Percentiles rank a stretch among this genome's conserved stretches.
These are phyloP conservation scores for Epinotia nisella DNA, from an alignment of 2,888 invertebrate species.

Conservation along the genomic window DNA sequence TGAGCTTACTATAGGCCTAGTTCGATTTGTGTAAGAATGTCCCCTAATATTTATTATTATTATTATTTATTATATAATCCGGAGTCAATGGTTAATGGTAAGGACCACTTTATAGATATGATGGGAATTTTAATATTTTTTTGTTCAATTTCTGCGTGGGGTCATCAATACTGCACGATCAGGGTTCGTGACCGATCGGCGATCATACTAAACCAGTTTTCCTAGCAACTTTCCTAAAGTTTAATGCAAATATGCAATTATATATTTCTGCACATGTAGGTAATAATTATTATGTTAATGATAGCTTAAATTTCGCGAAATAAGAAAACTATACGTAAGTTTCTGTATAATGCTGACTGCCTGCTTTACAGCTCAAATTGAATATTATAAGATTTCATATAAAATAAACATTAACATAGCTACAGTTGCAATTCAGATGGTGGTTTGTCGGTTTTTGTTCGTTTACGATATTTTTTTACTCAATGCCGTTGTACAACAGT, in stretches of 20 bases:
- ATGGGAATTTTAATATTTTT: neutral
- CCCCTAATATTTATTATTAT: too few relatives aligned
- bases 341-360: neutral
- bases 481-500: too few relatives aligned
- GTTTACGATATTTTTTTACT: too few relatives aligned
- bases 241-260: slow-evolving; percentile 14
- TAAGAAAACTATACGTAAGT: neutral
- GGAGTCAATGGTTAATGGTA: neutral
- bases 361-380: neutral
- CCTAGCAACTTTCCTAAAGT: slow-evolving; percentile 10
- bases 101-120: neutral
- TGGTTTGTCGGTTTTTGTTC: too few relatives aligned
- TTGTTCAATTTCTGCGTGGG: neutral
- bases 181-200: slow-evolving; percentile 33
- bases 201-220: slow-evolving; percentile 8
- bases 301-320: neutral
- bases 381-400: neutral
- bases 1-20: too few relatives aligned
- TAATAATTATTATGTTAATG: neutral
- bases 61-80: too few relatives aligned
- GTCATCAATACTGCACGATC: slow-evolving; percentile 23
- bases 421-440: too few relatives aligned
- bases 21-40: too few relatives aligned
- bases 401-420: too few relatives aligned
- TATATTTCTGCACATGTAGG: neutral